These are phyloP conservation scores for Apamea crenata DNA, from an alignment of 2,888 invertebrate genomes.

Conservation along the genomic window DNA sequence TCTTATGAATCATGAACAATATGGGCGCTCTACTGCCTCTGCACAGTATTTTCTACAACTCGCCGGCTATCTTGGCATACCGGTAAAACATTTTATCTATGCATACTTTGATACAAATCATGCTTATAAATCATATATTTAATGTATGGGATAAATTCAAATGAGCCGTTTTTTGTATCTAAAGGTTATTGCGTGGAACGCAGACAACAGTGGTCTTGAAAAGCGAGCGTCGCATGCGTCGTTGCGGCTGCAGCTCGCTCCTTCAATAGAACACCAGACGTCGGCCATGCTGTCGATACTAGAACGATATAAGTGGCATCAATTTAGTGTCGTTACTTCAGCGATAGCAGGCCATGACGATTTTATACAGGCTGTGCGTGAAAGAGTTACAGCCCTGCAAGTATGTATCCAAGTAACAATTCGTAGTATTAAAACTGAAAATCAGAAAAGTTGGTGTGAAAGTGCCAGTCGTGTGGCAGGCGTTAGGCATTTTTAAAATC, in stretches of 20 bases:
- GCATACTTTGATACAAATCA: constrained; percentile 53
- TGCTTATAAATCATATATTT: constrained; percentile 25
- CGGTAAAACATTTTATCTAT: constrained; percentile 89
- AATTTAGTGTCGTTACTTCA: constrained; percentile 98
- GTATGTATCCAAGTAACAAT: constrained; percentile 78
- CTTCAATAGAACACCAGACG: constrained; percentile 98
- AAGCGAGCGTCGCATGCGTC: constrained; percentile 96
- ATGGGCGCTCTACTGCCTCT: constrained; percentile 97
- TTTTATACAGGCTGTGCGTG: constrained; percentile 98
- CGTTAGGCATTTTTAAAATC: background rate
- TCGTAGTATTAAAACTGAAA: constrained; percentile 2
- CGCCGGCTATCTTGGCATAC: constrained; percentile 98
- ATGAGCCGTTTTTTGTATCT: constrained; percentile 31
- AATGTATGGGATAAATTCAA: constrained; percentile 5
- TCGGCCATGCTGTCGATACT: constrained; percentile 98
- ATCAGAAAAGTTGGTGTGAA: background rate
- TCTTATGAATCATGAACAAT: constrained; percentile 98
- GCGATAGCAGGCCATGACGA: constrained; percentile 98
- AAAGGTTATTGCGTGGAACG: constrained; percentile 98
- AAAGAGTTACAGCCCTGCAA: constrained; percentile 96
- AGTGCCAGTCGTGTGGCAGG: background rate
- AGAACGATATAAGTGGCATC: constrained; percentile 98
- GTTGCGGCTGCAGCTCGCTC: constrained; percentile 97
- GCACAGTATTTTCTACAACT: constrained; percentile 98
- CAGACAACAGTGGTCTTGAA: constrained; percentile 97